Evolutionary conservation across 2,888 invertebrate species (phyloP).

Genomic region (Glyphotaelius pellucidus): DNA sequence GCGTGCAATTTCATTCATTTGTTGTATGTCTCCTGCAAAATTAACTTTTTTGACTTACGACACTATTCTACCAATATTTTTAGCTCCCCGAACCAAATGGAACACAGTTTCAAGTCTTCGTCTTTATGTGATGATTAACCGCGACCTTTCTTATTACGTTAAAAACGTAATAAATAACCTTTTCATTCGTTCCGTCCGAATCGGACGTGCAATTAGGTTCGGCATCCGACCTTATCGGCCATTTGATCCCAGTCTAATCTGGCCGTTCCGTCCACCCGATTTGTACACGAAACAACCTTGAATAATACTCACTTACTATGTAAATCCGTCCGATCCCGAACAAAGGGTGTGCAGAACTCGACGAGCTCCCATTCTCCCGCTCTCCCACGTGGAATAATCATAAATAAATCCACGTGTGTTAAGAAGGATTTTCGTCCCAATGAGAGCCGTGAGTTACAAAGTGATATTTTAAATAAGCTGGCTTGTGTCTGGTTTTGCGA

Average conservation of each 20-base stretch:
- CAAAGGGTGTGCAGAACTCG: conserved; percentile 34
- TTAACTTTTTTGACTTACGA: too few species aligned
- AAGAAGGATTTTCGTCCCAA: conserved; percentile 28
- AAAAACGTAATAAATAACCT: conserved; percentile 21
- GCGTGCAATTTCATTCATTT: conserved; percentile 11
- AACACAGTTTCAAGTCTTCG: too few species aligned
- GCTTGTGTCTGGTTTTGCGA: background rate
- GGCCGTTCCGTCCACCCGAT: conserved; percentile 52
- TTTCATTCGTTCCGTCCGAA: conserved; percentile 31
- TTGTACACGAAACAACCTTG: conserved; percentile 52
- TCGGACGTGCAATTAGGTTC: conserved; percentile 46
- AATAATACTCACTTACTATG: conserved; percentile 50
- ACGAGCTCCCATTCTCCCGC: background rate
- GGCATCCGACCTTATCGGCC: conserved; percentile 13
- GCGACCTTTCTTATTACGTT: conserved; percentile 27
- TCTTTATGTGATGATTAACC: background rate
- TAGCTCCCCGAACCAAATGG: too few species aligned
- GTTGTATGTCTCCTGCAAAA: too few species aligned
- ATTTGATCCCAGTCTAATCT: conserved; percentile 44
- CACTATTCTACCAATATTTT: too few species aligned
- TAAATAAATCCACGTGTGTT: conserved; percentile 36
- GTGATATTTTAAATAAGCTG: conserved; percentile 27
- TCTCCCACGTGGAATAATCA: background rate
- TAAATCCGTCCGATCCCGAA: conserved; percentile 48
- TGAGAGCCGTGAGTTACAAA: conserved; percentile 10